phyloP scores from a whole-genome alignment of 2,113 vertebrate species.

The Crypturellus undulatus region DNA sequence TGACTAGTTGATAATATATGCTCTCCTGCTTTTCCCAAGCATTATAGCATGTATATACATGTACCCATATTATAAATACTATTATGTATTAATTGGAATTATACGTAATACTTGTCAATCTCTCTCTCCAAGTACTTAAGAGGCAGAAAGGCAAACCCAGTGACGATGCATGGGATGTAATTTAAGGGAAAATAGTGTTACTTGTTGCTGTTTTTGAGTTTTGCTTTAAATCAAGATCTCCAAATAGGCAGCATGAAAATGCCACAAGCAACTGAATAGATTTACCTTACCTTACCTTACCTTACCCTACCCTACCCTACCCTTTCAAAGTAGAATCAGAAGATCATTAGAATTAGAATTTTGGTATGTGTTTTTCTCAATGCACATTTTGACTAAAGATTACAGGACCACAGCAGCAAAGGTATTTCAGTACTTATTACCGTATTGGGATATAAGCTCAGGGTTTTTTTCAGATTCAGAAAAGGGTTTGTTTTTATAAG shows the following conservation, averaged over 20 bases:
- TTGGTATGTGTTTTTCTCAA: not conserved
- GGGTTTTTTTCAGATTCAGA: not conserved
- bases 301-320: too few relatives aligned
- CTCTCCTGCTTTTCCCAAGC: not conserved
- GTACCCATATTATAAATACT: not conserved
- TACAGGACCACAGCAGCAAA: not conserved
- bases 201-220: not conserved
- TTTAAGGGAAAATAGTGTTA: not conserved
- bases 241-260: not conserved
- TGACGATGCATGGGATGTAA: not conserved
- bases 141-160: not conserved
- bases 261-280: not conserved
- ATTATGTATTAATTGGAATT: not conserved
- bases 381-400: not conserved
- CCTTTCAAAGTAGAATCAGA: not conserved
- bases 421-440: not conserved
- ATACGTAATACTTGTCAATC: not conserved
- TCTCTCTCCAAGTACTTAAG: not conserved
- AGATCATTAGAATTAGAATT: not conserved
- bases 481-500: not conserved
- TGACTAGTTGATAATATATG: not conserved
- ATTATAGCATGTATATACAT: not conserved
- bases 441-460: not conserved
- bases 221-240: too few relatives aligned
- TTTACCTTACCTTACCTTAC: too few relatives aligned